Evolutionary conservation across 2,888 invertebrate species (phyloP), one percentile per base, ranked within the genome.

Genomic region (Oeneis ivallda): DNA sequence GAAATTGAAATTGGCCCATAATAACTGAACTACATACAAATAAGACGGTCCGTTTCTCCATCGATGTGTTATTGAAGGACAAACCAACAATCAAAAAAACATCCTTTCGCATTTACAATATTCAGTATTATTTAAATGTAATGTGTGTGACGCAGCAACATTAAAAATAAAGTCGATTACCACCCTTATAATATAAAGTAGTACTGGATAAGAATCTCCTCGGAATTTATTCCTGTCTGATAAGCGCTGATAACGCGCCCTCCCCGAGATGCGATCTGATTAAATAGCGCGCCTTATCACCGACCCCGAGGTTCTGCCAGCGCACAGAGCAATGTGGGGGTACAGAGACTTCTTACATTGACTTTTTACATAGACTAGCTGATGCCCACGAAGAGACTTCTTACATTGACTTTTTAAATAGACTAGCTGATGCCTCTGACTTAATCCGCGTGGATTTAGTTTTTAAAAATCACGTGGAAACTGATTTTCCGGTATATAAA

Each of bases 211-310:
- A 81, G 77, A 80, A 79, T 79, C 79, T 62, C 65, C 50, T 68
- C 70, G 67, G 77, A 78, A 85, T 85, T 85, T 87, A 86, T 86
- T 82, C 82, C 81, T 78, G 79, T 68, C 66, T 72, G 76, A 87
- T 86, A 86, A 85, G 81, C 82, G 69, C 15, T 67, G 67, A 70
- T 70, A 67, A 61, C 45, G 62, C 47, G 62, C 69, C 53, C 67
- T 65, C 69, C 69, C 63, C 60, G 37, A 68, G 68, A 66, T 65
- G 62, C 62, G 17, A 61, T 63, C 62, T 70, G 67, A 67, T 69
- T 68, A 68, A 64, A 67, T 53, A 65, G 61, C 54, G 64, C 60
- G 57, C 66, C 64, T 62, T 69, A 67, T 65, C 67, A 59, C 53
- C 52, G 59, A 58, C 68, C 56, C 68, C 50, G 65, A 65, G 65